Evolutionary conservation across 1,140 invertebrate species (phyloP), one percentile per base, ranked within the genome.

Genomic region (Condylostylus longicornis): DNA sequence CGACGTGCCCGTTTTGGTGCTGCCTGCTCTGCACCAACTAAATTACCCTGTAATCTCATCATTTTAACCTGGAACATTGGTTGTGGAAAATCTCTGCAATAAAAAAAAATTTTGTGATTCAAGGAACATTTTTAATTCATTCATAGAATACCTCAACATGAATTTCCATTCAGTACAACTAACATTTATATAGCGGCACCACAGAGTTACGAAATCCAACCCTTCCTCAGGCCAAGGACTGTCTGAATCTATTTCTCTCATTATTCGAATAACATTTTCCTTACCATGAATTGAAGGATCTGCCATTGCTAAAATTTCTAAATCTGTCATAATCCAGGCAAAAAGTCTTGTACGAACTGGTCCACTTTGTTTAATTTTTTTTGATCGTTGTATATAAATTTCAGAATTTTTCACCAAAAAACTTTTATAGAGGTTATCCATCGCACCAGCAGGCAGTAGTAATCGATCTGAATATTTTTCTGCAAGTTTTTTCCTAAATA

Each of bases 321-420:
- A 54, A 47, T 83, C 73, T 14, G 73, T 70, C 68, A 88, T 77
- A 5, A 68, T 74, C 81, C 83, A 89, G 1, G 79, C 74, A 43
- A 90, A 79, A 2, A 91, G 58, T 25, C 82, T 69, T 0, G 81
- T 82, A 37, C 86, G 66, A 42, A 78, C 71, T 7, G 81, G 76
- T 0, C 68, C 68, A 10, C 74, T 69, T 12, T 74, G 65, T 40
- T 80, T 79, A 64, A 90, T 75, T 50, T 87, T 77, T 44, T 77
- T 77, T 28, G 84, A 90, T 27, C 90, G 67, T 54, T 95, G 84
- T 23, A 97, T 81, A 62, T 97, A 98, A 44, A 97, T 94, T 51
- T 94, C 82, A 2, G 86, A 81, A 58, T 91, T 94, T 53, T 88
- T 89, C 42, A 83, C 82, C 12, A 77, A 77, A 38, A 95, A 65